Conservation (phyloP, 92 coral and sea anemone species). For the Umimayanthus chanpuru region DNA sequence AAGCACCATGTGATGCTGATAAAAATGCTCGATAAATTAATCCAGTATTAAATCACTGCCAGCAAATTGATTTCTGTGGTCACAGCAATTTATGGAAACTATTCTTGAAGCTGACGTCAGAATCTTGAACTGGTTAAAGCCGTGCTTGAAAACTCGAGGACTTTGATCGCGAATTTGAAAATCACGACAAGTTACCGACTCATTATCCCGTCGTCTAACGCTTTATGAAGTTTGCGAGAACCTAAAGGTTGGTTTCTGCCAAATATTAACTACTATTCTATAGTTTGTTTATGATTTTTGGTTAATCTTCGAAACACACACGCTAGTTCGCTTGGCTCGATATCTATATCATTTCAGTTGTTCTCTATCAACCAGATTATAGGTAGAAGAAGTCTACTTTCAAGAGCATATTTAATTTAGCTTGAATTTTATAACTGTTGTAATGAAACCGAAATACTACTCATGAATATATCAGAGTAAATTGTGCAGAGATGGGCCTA, state of each 20-base stretch:
- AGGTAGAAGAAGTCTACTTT: not conserved
- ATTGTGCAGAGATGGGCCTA: too few species aligned
- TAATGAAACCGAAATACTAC: not conserved
- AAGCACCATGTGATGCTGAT: constrained; percentile 4
- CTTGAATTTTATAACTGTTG: not conserved
- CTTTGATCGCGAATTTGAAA: too few species aligned
- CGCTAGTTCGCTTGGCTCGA: not conserved
- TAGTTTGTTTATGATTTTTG: not conserved
- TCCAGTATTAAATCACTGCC: not conserved
- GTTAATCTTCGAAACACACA: too few species aligned
- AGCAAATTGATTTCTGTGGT: constrained; percentile 12
- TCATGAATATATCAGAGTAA: not conserved
- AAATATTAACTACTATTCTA: too few species aligned
- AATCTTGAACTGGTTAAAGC: not conserved
- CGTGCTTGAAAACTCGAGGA: not conserved
- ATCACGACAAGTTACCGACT: not conserved
- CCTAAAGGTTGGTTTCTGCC: not conserved
- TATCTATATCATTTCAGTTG: not conserved
- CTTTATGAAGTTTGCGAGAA: not conserved
- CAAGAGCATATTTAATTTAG: too few species aligned
- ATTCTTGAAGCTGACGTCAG: not conserved
- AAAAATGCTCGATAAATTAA: constrained; percentile 11
- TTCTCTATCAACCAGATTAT: not conserved
- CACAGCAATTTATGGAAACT: not conserved
- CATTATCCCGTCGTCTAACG: not conserved